phyloP scores from a whole-genome alignment of 2,113 vertebrate genomes.

The Laticauda laticaudata region DNA sequence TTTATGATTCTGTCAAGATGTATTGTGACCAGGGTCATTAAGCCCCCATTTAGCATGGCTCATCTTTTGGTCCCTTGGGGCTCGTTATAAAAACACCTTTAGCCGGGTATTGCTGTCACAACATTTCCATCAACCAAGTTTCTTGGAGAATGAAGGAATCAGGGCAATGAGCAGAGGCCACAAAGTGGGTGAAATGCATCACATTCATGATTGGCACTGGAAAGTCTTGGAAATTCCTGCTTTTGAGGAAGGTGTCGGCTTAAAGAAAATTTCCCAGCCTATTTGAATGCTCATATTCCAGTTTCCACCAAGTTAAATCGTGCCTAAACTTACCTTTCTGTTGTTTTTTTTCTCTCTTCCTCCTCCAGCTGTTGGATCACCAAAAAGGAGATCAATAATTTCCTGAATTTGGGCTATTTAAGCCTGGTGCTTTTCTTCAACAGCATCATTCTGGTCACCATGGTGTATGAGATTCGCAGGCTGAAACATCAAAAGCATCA shows the following conservation, averaged over 20 bases:
- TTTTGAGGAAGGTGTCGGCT: neutral
- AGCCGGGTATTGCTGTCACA: neutral
- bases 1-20: neutral
- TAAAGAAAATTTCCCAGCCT: neutral
- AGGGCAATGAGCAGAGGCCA: neutral
- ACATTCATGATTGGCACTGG: neutral
- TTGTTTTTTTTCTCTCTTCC: conserved; percentile 1
- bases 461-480: conserved; percentile 73
- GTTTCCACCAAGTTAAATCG: neutral
- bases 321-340: neutral
- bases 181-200: neutral
- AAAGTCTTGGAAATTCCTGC: neutral
- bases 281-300: neutral
- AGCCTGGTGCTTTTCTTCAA: conserved; percentile 81
- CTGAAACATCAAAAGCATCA: conserved; percentile 58
- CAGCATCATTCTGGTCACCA: conserved; percentile 72
- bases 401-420: conserved; percentile 80
- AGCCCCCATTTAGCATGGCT: neutral
- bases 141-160: neutral
- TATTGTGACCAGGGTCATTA: neutral
- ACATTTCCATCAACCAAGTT: neutral
- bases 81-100: neutral
- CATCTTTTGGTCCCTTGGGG: neutral
- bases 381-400: conserved; percentile 68
- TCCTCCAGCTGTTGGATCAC: conserved; percentile 83